Percentiles rank a stretch among this genome's conserved stretches.
phyloP scores from a whole-genome alignment of 1,140 invertebrate species.

The Bombus waltoni region DNA sequence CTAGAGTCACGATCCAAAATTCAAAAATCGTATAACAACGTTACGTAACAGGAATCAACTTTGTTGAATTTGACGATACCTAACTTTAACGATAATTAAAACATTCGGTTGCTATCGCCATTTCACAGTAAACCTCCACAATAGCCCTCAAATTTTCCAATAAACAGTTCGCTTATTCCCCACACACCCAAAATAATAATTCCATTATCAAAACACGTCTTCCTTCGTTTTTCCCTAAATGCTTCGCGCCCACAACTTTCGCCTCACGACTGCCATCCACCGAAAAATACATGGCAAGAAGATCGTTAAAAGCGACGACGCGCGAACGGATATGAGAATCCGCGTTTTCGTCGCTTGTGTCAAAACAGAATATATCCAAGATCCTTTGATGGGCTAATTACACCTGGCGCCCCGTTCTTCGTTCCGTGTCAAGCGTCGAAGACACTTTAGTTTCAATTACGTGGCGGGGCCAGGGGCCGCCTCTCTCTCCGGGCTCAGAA shows the following conservation, averaged over 20 bases:
- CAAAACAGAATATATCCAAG: conserved; percentile 56
- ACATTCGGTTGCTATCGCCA: background rate
- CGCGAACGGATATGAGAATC: conserved; percentile 8
- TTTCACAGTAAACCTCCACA: too few species aligned
- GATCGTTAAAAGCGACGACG: background rate
- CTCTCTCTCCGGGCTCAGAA: conserved; percentile 34
- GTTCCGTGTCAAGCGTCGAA: conserved; percentile 59
- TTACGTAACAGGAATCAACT: too few species aligned
- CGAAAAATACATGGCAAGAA: background rate
- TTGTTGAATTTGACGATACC: too few species aligned
- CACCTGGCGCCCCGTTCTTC: conserved; percentile 54
- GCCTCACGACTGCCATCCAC: background rate
- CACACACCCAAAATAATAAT: background rate
- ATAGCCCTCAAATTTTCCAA: background rate
- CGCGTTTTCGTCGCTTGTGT: conserved; percentile 36
- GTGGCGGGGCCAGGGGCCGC: background rate
- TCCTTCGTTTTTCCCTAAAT: background rate
- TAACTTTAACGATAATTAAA: background rate
- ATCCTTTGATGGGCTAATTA: conserved; percentile 69
- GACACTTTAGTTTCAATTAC: conserved; percentile 72
- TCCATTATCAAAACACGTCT: background rate
- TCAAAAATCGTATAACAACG: too few species aligned
- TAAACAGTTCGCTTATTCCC: too few species aligned
- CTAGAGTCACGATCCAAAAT: too few species aligned
- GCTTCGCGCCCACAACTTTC: background rate